These are phyloP conservation scores for Sturmia bella DNA, from an alignment of 2,888 invertebrate genomes.

Conservation along the genomic window DNA sequence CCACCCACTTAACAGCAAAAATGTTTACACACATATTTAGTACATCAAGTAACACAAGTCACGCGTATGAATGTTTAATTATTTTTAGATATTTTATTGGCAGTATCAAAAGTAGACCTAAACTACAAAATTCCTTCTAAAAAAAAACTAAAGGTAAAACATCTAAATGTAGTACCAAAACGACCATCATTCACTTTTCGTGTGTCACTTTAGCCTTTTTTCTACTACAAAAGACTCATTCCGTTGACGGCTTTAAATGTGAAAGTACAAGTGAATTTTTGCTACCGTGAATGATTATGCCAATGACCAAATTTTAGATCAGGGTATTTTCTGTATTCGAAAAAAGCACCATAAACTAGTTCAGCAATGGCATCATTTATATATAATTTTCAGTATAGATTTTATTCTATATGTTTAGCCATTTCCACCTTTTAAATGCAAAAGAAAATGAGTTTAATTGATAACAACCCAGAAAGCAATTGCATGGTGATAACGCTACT, in stretches of 20 bases:
- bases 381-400: conserved; percentile 18
- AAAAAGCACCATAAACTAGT: conserved; percentile 53
- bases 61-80: conserved; percentile 21
- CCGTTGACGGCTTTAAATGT: conserved; percentile 35
- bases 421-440: conserved; percentile 57
- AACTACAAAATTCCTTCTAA: conserved; percentile 14
- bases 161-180: conserved; percentile 58
- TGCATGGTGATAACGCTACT: too few species aligned
- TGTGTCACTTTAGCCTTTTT: conserved; percentile 35
- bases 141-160: conserved; percentile 63
- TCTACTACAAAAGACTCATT: conserved; percentile 51
- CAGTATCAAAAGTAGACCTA: conserved; percentile 14
- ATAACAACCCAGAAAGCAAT: conserved; percentile 22
- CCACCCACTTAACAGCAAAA: background rate
- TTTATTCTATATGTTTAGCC: conserved; percentile 32
- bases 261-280: conserved; percentile 14
- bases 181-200: conserved; percentile 63
- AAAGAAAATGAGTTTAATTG: background rate
- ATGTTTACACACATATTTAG: background rate
- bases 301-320: conserved; percentile 68
- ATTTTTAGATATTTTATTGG: background rate
- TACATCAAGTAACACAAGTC: background rate
- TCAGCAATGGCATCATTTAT: conserved; percentile 48
- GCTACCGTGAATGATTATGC: conserved; percentile 60
- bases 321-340: conserved; percentile 48